Conservation (phyloP, 2,888 invertebrate genomes). For the Carterocephalus palaemon region DNA sequence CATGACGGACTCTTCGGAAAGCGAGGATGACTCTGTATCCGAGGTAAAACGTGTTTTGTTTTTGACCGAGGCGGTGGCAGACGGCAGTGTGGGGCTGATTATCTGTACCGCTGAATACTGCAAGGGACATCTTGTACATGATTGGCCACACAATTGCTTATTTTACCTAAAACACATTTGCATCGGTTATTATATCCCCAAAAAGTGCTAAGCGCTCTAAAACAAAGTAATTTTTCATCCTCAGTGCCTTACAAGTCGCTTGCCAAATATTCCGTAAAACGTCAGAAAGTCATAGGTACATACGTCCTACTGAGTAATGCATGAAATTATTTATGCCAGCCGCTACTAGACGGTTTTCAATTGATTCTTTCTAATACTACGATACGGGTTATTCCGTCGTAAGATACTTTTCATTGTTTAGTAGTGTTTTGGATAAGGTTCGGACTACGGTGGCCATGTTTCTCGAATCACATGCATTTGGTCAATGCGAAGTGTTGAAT, state of each 20-base stretch:
- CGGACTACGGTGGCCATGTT: conserved; percentile 74
- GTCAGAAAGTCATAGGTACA: conserved; percentile 78
- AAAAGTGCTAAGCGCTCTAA: conserved; percentile 57
- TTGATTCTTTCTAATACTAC: conserved; percentile 64
- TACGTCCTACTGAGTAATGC: conserved; percentile 75
- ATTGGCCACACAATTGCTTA: conserved; percentile 62
- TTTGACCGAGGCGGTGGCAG: conserved; percentile 77
- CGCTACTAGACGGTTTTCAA: conserved; percentile 63
- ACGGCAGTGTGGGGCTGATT: conserved; percentile 76
- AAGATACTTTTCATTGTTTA: conserved; percentile 65
- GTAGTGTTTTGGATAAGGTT: conserved; percentile 67
- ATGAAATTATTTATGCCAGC: conserved; percentile 73
- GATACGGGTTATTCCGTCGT: conserved; percentile 50
- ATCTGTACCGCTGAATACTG: conserved; percentile 81
- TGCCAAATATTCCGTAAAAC: conserved; percentile 79
- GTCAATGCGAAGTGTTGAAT: conserved; percentile 56
- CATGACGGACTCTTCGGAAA: conserved; percentile 96
- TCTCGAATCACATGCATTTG: conserved; percentile 74
- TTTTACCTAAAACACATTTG: conserved; percentile 48
- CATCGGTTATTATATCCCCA: conserved; percentile 43
- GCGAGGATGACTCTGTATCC: conserved; percentile 97
- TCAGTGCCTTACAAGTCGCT: conserved; percentile 68
- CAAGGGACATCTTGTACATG: conserved; percentile 83
- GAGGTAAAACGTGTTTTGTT: conserved; percentile 88
- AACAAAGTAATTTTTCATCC: conserved; percentile 54